Base-by-base conservation (phyloP, 2,888 invertebrate species). In the Meganola albula region DNA sequence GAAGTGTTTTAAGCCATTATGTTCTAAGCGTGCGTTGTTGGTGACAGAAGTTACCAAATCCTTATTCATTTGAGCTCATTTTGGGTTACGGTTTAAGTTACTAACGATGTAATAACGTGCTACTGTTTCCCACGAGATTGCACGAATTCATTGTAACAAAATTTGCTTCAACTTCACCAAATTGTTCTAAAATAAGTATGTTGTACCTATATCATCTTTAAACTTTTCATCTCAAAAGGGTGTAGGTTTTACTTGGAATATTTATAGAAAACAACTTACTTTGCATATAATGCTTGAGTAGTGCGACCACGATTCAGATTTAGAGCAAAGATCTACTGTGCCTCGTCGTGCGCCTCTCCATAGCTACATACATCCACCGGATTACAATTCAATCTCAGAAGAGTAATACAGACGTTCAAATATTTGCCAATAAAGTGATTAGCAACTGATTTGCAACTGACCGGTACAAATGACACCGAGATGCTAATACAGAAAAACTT, bases 221-320 rank as follows among this genome's bases (percentile, higher is more conserved):
- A n/a, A n/a, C n/a, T n/a, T n/a, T n/a, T n/a, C n/a, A n/a, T n/a
- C n/a, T n/a, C n/a, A n/a, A n/a, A n/a, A n/a, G n/a, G n/a, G n/a
- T n/a, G n/a, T n/a, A n/a, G n/a, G n/a, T n/a, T n/a, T n/a, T n/a
- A n/a, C n/a, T n/a, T n/a, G n/a, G n/a, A n/a, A n/a, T n/a, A n/a
- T n/a, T n/a, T n/a, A n/a, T n/a, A n/a, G n/a, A 63, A 69, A 72
- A 63, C 45, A 63, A 65, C 48, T 54, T 48, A 58, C 44, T 80
- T 80, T 74, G 73, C 77, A 79, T 79, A 80, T 77, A 79, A 79
- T 74, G 71, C 70, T 53, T 58, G 63, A 64, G 64, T 63, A 65
- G 69, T 46, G 71, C 70, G 69, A 67, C 73, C 74, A 75, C 76
- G 74, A 74, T 46, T 61, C 35, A 77, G 79, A 79, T 79, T 71